These are phyloP conservation scores for Cryptophagus acutangulus DNA, from an alignment of 2,888 invertebrate genomes.

Conservation along the genomic window DNA sequence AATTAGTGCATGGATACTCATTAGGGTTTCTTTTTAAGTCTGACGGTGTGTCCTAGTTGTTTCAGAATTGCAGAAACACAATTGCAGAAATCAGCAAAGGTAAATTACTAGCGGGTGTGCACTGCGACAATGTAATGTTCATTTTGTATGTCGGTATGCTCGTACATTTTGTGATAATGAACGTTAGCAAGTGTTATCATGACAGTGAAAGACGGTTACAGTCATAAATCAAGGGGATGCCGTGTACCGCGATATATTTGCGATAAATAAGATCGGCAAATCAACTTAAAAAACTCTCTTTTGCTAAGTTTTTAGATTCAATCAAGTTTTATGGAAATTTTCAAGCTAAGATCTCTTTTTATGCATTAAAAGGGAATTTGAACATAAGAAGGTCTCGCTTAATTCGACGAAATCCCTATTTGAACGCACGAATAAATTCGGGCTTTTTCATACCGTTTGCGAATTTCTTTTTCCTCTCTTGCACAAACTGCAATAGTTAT, in stretches of 20 bases:
- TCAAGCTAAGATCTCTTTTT: constrained; percentile 17
- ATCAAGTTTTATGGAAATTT: constrained; percentile 22
- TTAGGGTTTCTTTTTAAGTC: constrained; percentile 1
- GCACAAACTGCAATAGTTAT: background rate
- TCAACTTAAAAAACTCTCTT: constrained; percentile 10
- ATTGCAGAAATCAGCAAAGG: constrained; percentile 2
- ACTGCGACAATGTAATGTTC: constrained; percentile 13
- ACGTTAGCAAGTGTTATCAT: constrained; percentile 12
- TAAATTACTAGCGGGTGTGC: background rate
- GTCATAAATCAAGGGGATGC: constrained; percentile 18
- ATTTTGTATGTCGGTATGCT: constrained; percentile 9
- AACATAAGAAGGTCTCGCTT: constrained; percentile 19
- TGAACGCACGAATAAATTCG: constrained; percentile 17
- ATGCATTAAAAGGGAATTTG: constrained; percentile 18
- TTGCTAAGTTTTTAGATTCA: constrained; percentile 12
- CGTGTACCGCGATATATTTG: constrained; percentile 14
- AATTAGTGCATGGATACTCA: background rate
- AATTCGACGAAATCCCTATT: constrained; percentile 21
- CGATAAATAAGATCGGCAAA: constrained; percentile 19
- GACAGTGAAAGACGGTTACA: constrained; percentile 12
- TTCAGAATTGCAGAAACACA: background rate
- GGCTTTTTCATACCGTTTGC: constrained; percentile 18
- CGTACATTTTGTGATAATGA: constrained; percentile 13
- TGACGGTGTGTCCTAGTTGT: constrained; percentile 3
- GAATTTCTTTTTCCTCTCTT: constrained; percentile 9